Evolutionary conservation across 2,888 invertebrate genomes (phyloP), one percentile per base, ranked within the genome.

Genomic region (Siphonodentalium dalli): DNA sequence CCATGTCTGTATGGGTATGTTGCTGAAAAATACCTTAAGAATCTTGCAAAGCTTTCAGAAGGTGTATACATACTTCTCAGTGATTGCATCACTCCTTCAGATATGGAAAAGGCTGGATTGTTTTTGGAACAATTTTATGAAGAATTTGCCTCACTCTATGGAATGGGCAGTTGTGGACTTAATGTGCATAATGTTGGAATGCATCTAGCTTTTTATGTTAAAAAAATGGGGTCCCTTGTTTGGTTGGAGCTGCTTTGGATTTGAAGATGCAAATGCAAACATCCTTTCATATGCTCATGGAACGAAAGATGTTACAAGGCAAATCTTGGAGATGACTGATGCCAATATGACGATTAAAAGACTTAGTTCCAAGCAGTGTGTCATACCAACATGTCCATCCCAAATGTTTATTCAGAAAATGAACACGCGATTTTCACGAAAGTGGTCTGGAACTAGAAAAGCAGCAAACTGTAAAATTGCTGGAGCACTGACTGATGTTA

Each of bases 171-270:
- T 8, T 54, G 51, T 51, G 61, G 61, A 1, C 40, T 61, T 9
- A 57, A 61, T 57, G 45, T 61, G 7, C 61, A 61, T 29, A 61
- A 61, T 46, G 38, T 27, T 15, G 37, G 50, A 15, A 7, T 34
- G 2, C 61, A 61, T 47, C 21, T 57, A 7, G 27, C 29, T 2
- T n/a, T 33, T 11, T 56, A 50, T 50, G 56, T 54, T 11, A 35
- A n/a, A n/a, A n/a, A n/a, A n/a, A n/a, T n/a, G n/a, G n/a, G n/a
- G n/a, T n/a, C n/a, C n/a, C n/a, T 38, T 38, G 18, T 38, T 38
- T 38, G 38, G 15, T 15, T 38, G 38, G 38, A 38, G 38, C 20
- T 38, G 38, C 18, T 38, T 38, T 38, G 38, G 38, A 21, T 38
- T 38, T 20, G 38, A 38, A 38, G 38, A 38, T 38, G 38, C 38